These are phyloP conservation scores for Ethmia dodecea DNA, from an alignment of 2,888 invertebrate species.

Conservation along the genomic window DNA sequence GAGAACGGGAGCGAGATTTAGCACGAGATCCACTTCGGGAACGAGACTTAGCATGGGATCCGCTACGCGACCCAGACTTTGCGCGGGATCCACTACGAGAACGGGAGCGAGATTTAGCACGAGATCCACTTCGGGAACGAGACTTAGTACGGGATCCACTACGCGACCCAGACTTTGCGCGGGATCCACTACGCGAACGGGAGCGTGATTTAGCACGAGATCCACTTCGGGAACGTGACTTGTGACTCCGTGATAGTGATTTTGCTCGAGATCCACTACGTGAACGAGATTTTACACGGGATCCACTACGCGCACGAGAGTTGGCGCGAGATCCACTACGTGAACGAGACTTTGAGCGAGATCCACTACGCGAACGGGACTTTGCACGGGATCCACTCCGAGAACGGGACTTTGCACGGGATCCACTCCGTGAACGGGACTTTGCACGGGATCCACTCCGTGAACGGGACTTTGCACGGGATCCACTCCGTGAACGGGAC, in stretches of 20 bases:
- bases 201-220: conserved; percentile 12
- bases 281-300: conserved; percentile 21
- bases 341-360: conserved; percentile 16
- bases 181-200: conserved; percentile 21
- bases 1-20: conserved; percentile 19
- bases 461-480: conserved; percentile 20
- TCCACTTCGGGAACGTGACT: conserved; percentile 18
- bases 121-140: conserved; percentile 15
- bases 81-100: conserved; percentile 26
- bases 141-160: conserved; percentile 13
- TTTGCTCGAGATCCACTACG: conserved; percentile 22
- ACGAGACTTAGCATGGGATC: conserved; percentile 15
- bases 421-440: conserved; percentile 20
- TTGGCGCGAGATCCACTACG: conserved; percentile 14
- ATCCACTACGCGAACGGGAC: conserved; percentile 16
- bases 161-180: conserved; percentile 19
- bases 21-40: conserved; percentile 22
- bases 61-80: conserved; percentile 18
- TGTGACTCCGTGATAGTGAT: conserved; percentile 13
- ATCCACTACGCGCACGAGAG: conserved; percentile 18
- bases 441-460: conserved; percentile 22
- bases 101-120: conserved; percentile 13
- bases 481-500: conserved; percentile 27
- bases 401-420: conserved; percentile 27
- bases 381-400: conserved; percentile 33